Evolutionary conservation across 2,113 vertebrate genomes (phyloP), one percentile per base, ranked within the genome.

Genomic region (Phyllopteryx taeniolatus): DNA sequence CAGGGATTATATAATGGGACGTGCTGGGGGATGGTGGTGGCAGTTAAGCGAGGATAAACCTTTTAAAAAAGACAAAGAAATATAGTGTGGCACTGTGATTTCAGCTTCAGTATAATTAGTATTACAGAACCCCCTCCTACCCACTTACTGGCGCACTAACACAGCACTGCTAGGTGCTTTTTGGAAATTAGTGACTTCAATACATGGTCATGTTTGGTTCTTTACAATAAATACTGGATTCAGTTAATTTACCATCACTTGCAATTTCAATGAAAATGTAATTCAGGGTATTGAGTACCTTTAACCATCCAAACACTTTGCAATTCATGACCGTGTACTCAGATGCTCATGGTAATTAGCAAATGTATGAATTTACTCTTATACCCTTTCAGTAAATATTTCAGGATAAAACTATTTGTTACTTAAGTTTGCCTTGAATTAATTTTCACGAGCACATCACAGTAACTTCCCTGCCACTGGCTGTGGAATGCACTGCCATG

Each of bases 1-100:
- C 70, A 72, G 68, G 74, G 76, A 79, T 88, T 88, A 83, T 87
- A 85, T 86, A 85, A 80, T 44, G 31, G 60, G 3, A 15, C 68
- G 33, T 65, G 71, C 71, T 59, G 14, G 77, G 7, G 15, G 22
- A 31, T 27, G 35, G 6, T 22, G 71, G 46, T 51, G 10, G 71
- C 33, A 54, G 71, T 72, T 65, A 74, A 57, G 65, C 68, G 67
- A 67, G 71, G 57, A 80, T 76, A 82, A 84, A 85, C 68, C 72
- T 70, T 83, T 81, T 81, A 82, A 78, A 59, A 82, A 71, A 61
- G 69, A 71, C 51, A 75, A 68, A 67, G 67, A 76, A 77, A 46
- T 10, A 27, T 10, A 57, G 60, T 78, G 39, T 49, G 73, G 42
- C 27, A n/a, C 70, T 61, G 42, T 62, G 56, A 44, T 74, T 69